A percentile compares a stretch with the other conserved stretches of the same genome.
Conservation (phyloP, 2,113 vertebrate species). For the Paedocypris sp. region DNA sequence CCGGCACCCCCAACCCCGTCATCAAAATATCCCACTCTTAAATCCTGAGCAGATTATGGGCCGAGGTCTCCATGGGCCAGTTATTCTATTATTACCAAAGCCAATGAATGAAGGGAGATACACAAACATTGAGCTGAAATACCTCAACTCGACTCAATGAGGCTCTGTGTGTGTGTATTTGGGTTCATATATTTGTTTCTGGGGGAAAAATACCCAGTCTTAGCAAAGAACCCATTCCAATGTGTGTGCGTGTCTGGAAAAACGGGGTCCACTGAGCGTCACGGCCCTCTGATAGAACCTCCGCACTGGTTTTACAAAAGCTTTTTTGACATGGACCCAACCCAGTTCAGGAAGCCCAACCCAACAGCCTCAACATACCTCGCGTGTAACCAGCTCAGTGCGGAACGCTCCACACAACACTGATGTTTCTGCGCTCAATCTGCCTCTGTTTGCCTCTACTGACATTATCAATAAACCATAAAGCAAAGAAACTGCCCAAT, state of each 20-base stretch:
- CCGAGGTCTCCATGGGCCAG: background rate
- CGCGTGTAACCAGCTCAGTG: slow-evolving; percentile 2
- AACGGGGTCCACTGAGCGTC: background rate
- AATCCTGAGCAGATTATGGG: slow-evolving; percentile 13
- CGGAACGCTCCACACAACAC: background rate
- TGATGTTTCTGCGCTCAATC: too few species aligned
- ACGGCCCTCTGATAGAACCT: slow-evolving; percentile 11
- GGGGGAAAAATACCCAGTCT: too few species aligned
- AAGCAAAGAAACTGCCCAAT: too few species aligned
- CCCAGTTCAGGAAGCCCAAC: slow-evolving; percentile 34
- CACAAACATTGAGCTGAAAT: slow-evolving; percentile 13
- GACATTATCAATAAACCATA: background rate
- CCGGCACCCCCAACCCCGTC: background rate
- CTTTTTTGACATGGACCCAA: slow-evolving; percentile 16
- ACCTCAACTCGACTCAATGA: background rate
- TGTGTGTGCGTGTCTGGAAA: too few species aligned
- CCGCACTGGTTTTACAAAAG: slow-evolving; percentile 27
- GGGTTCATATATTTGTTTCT: too few species aligned
- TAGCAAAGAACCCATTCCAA: too few species aligned
- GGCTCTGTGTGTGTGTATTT: slow-evolving; percentile 9
- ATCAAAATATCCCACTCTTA: slow-evolving; percentile 7
- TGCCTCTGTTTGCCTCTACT: background rate
- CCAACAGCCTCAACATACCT: slow-evolving; percentile 20
- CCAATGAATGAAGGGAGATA: slow-evolving; percentile 12
- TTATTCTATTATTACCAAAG: slow-evolving; percentile 19